A percentile compares a stretch with the other conserved stretches of the same genome.
Conservation (phyloP, 2,113 vertebrate species). For the Patagioenas fasciata region DNA sequence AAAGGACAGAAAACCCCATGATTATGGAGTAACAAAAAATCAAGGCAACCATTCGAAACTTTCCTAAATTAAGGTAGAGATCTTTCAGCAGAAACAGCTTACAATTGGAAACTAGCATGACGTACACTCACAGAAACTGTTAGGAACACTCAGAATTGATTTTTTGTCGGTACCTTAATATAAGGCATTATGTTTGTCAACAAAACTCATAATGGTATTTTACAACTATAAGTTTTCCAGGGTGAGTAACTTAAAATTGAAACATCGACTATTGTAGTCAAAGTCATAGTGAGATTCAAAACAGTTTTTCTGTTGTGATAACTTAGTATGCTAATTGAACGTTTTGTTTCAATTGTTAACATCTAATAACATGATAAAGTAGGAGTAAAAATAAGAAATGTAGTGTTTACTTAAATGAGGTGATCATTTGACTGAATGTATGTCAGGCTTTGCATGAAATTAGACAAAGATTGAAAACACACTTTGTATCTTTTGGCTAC, state of each 20-base stretch:
- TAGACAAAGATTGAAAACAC: background rate
- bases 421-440: rapidly evolving
- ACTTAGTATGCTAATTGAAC: background rate
- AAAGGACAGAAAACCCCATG: background rate
- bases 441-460: background rate
- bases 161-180: background rate
- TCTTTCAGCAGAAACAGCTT: background rate
- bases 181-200: background rate
- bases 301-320: background rate
- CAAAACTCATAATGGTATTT: background rate
- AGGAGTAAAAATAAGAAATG: background rate
- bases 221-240: background rate
- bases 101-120: background rate
- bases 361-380: background rate
- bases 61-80: rapidly evolving
- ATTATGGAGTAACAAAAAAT: background rate
- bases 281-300: background rate
- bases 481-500: background rate
- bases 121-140: too few relatives aligned
- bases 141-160: background rate
- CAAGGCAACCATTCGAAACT: background rate
- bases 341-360: background rate
- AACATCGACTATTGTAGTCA: background rate
- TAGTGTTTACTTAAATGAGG: background rate
- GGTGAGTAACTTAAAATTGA: background rate